Evolutionary conservation across 1,140 invertebrate genomes (phyloP), one percentile per base, ranked within the genome.

Genomic region (Heliconius congener): DNA sequence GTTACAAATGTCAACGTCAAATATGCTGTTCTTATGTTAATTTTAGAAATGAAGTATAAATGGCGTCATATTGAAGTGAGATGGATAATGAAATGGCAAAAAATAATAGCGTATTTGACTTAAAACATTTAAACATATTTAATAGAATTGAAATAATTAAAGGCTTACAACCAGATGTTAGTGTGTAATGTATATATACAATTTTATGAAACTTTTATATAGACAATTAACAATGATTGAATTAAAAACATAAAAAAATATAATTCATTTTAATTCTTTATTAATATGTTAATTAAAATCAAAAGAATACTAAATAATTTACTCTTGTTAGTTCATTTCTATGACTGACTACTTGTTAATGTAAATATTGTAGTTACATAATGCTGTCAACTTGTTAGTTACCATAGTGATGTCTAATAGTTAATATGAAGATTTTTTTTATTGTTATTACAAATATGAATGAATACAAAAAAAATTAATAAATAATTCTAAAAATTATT

Each of bases 101-200:
- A 30, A 27, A 66, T 30, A 66, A 66, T 66, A 60, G 60, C 9
- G 27, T 66, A 66, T 66, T 66, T 66, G 60, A 66, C 60, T 27
- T 5, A n/a, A n/a, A 9, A 57, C 8, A 23, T 23, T 23, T 23
- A 1, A n/a, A n/a, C 42, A 55, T 55, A n/a, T 55, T 37, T 37
- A n/a, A 55, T 34, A 3, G 3, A 34, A 34, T 34, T 34, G 30
- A 3, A 0, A 34, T 34, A 55, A 55, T 16, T 46, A 5, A n/a
- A 55, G 52, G 16, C 42, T 16, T 46, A 16, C 13, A 16, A 46
- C 0, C 39, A 42, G 9, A 42, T 42, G 39, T 42, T 9, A 42
- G 9, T 42, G 39, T 42, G 39, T 39, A 42, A 42, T 42, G 9
- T 42, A 42, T 42, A 42, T 42, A 42, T 11, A 42, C 0, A 42